These are phyloP conservation scores for Pyrochroa serraticornis DNA, from an alignment of 2,888 invertebrate species.

Conservation along the genomic window DNA sequence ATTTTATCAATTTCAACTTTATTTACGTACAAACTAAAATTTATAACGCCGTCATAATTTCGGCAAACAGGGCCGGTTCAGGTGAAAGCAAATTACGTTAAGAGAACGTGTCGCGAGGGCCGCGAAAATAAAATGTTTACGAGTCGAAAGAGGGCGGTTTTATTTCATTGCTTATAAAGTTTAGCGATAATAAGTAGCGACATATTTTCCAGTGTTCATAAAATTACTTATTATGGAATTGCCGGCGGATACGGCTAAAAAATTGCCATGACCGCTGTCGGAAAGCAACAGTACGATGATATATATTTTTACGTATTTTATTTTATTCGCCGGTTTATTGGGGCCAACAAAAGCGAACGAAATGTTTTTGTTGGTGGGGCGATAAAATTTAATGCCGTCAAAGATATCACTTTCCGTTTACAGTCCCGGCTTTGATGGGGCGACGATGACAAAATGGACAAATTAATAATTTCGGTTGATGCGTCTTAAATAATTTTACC, in stretches of 20 bases:
- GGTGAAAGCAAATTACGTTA: not conserved
- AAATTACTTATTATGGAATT: constrained; percentile 43
- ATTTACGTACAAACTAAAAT: constrained; percentile 62
- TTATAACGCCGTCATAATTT: constrained; percentile 60
- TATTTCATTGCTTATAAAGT: constrained; percentile 52
- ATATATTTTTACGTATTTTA: constrained; percentile 12
- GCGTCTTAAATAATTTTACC: not conserved
- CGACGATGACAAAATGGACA: not conserved
- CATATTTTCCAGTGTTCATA: constrained; percentile 40
- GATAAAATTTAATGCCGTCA: constrained; percentile 9
- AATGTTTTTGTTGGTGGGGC: constrained; percentile 6
- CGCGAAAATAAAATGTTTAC: constrained; percentile 51
- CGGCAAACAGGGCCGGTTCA: constrained; percentile 15
- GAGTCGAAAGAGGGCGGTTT: constrained; percentile 49
- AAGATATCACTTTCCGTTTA: constrained; percentile 7
- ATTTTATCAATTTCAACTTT: constrained; percentile 62
- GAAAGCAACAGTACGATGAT: constrained; percentile 5
- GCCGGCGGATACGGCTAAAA: constrained; percentile 16
- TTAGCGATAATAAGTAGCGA: constrained; percentile 47
- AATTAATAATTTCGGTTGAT: not conserved
- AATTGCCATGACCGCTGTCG: constrained; percentile 2
- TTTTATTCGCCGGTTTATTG: constrained; percentile 20
- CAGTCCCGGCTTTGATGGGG: not conserved
- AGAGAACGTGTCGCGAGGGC: constrained; percentile 6
- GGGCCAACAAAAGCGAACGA: constrained; percentile 13